These are phyloP conservation scores for Busseola fusca DNA, from an alignment of 2,888 invertebrate genomes.

Conservation along the genomic window DNA sequence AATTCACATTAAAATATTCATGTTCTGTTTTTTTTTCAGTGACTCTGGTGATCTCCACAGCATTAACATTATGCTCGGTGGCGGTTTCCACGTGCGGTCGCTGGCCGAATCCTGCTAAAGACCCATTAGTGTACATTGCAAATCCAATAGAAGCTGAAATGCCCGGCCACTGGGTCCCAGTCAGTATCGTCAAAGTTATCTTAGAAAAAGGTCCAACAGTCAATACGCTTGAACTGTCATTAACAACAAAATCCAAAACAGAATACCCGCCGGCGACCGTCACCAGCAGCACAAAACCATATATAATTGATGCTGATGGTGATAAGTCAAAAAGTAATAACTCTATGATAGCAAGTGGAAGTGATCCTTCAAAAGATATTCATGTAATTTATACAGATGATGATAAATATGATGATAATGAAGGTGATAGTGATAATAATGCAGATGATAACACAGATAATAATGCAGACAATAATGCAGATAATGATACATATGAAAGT, in stretches of 20 bases:
- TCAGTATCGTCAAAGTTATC: slow-evolving; percentile 68
- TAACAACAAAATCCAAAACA: no score
- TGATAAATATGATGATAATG: no score
- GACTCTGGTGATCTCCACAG: slow-evolving; percentile 44
- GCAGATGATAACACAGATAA: not conserved
- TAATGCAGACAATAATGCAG: no score
- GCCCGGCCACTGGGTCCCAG: slow-evolving; percentile 77
- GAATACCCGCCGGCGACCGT: not conserved
- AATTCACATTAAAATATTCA: slow-evolving; percentile 2
- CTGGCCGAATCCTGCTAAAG: slow-evolving; percentile 62
- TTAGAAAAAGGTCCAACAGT: not conserved
- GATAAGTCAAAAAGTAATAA: not conserved
- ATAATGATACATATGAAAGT: no score
- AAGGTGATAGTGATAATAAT: no score
- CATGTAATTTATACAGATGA: no score
- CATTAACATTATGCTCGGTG: slow-evolving; percentile 32
- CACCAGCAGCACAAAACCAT: not conserved
- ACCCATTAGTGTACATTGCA: slow-evolving; percentile 71
- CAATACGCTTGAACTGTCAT: not conserved
- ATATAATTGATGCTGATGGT: not conserved
- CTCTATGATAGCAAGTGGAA: not conserved
- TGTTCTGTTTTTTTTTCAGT: slow-evolving; percentile 48
- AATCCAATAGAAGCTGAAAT: slow-evolving; percentile 75
- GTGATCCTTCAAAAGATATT: no score
- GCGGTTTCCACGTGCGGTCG: slow-evolving; percentile 7